Evolutionary conservation across 2,797 vertebrate species (phyloP).

Genomic region (Selene dorsalis): DNA sequence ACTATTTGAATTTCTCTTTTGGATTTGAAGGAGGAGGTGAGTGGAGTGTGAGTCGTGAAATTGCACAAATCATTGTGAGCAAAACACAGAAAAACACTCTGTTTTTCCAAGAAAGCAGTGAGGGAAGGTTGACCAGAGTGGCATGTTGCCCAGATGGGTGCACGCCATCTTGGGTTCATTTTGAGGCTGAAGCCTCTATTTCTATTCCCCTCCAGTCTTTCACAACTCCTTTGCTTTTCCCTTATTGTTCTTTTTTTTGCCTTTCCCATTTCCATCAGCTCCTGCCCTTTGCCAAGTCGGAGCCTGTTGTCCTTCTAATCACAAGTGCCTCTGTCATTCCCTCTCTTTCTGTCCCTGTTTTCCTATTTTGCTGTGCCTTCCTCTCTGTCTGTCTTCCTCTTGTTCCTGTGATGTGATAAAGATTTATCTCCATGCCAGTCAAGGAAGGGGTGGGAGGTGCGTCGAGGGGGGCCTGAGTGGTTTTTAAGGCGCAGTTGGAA

Average conservation of each 20-base stretch:
- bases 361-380: not conserved
- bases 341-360: conserved; percentile 23
- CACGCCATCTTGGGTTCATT: conserved; percentile 43
- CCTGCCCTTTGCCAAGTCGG: conserved; percentile 54
- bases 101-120: conserved; percentile 41
- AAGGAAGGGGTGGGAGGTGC: conserved; percentile 15
- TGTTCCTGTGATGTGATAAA: conserved; percentile 69
- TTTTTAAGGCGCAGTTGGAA: conserved; percentile 69
- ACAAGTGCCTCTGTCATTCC: conserved; percentile 50
- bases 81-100: conserved; percentile 41
- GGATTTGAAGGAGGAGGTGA: conserved; percentile 30
- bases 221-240: conserved; percentile 36
- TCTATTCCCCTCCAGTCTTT: conserved; percentile 44
- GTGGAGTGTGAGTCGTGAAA: conserved; percentile 50
- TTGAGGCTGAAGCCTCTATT: conserved; percentile 60
- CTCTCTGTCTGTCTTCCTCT: conserved; percentile 33
- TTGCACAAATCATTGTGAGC: conserved; percentile 21
- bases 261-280: conserved; percentile 53
- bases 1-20: conserved; percentile 36
- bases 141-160: conserved; percentile 29
- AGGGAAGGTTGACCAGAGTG: conserved; percentile 33
- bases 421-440: conserved; percentile 73
- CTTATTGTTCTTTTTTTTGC: conserved; percentile 50
- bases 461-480: conserved; percentile 48
- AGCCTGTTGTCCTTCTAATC: conserved; percentile 74